Percentiles rank a stretch among this genome's conserved stretches.
Conservation (phyloP, 2,797 vertebrate species). For the Molossus molossus region DNA sequence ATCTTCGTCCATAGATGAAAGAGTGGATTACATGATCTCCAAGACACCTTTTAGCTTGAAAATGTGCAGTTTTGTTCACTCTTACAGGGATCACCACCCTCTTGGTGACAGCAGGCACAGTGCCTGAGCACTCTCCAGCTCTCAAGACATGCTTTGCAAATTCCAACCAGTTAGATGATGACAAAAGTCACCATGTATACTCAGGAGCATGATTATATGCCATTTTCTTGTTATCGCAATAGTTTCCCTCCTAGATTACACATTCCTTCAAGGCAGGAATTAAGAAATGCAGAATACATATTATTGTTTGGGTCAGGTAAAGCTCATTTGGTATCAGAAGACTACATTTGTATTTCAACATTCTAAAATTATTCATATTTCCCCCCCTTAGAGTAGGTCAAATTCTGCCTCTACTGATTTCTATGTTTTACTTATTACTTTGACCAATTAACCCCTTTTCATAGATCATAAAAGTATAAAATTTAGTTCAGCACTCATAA, state of each 20-base stretch:
- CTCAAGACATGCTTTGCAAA: neutral
- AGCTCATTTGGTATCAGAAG: neutral
- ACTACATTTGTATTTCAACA: neutral
- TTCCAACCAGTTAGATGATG: neutral
- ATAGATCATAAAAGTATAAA: neutral
- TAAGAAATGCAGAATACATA: neutral
- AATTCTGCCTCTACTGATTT: neutral
- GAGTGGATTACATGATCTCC: neutral
- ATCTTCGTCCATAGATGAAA: neutral
- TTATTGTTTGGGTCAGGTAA: neutral
- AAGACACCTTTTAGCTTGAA: neutral
- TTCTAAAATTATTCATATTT: neutral
- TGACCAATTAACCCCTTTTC: neutral
- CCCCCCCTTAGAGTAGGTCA: neutral
- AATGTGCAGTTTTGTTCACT: neutral
- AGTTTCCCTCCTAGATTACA: neutral
- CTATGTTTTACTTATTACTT: neutral
- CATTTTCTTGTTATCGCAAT: neutral
- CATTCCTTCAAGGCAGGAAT: neutral
- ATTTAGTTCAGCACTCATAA: neutral
- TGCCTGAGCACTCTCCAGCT: neutral
- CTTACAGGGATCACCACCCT: neutral
- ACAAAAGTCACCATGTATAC: neutral
- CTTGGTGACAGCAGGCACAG: neutral
- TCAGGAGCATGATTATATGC: neutral